Evolutionary conservation across 1,140 invertebrate genomes (phyloP), one percentile per base, ranked within the genome.

Genomic region (Bombus consobrinus): DNA sequence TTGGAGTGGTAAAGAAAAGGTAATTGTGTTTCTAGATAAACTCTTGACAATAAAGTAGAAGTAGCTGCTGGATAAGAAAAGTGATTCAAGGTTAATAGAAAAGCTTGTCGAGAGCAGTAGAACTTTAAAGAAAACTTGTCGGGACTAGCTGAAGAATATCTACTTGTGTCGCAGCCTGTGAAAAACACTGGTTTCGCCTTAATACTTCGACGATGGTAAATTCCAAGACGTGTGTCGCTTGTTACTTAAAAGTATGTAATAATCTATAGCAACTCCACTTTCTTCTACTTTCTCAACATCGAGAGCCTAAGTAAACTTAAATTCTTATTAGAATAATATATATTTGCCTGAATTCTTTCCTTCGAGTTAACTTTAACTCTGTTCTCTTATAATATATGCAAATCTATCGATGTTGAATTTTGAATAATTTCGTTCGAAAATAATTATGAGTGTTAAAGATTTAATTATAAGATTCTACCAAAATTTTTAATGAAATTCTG

Each of bases 1-100:
- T 53, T 18, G 15, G 5, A 5, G 22, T 22, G 1, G 47, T 53
- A 53, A 53, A 53, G 5, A 53, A 53, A 53, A 22, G 0, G 18
- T 53, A 53, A 53, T 22, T 53, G 18, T 53, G 18, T 53, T 53
- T 8, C 47, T 8, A 22, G 47, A 53, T 53, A 22, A 53, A 22
- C 47, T 53, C 18, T 53, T 53, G 47, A 22, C 47, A 53, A 53
- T 53, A 53, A 53, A 53, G 47, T 53, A 22, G 47, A 53, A 22
- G 59, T 4, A 62, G 28, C 25, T 25, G 25, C 32, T 15, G 41
- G 43, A 34, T 47, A 64, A 37, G 75, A 32, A 69, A 69, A 80
- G 64, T 53, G 64, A 34, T 22, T 53, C 66, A n/a, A 53, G 43
- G 64, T 64, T 80, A 80, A 80, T 80, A 80, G 66, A 80, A 80